Conservation (phyloP, 2,888 invertebrate species). For the Perizoma flavofasciatum region DNA sequence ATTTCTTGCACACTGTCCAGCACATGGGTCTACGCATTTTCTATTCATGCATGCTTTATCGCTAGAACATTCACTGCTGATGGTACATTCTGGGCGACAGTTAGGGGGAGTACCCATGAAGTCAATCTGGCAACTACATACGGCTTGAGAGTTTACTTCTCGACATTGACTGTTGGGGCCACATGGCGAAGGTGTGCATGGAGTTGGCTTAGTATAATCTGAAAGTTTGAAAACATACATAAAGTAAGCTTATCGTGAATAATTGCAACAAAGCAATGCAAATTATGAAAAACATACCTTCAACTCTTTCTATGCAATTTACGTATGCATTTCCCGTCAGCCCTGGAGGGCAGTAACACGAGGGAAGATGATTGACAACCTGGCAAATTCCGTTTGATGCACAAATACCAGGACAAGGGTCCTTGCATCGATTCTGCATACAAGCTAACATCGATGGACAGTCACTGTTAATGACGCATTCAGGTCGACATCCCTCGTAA, state of each 20-base stretch:
- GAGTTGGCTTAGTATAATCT: conserved; percentile 74
- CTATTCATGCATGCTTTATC: conserved; percentile 90
- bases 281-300: conserved; percentile 55
- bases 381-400: conserved; percentile 89
- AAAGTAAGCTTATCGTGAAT: conserved; percentile 1
- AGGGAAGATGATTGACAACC: conserved; percentile 90
- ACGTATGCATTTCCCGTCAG: conserved; percentile 88
- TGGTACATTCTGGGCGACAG: conserved; percentile 92
- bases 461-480: conserved; percentile 92
- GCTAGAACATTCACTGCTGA: conserved; percentile 90
- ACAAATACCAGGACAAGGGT: conserved; percentile 91
- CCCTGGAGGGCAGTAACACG: conserved; percentile 87
- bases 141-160: conserved; percentile 86
- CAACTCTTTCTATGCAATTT: conserved; percentile 79
- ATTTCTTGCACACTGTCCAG: conserved; percentile 90
- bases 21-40: conserved; percentile 91
- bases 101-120: conserved; percentile 91
- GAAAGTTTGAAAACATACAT: conserved; percentile 43
- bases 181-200: conserved; percentile 89
- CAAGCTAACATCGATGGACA: conserved; percentile 89
- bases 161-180: conserved; percentile 91
- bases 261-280: background rate
- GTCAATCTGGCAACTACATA: conserved; percentile 88
- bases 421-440: conserved; percentile 89
- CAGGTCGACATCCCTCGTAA: conserved; percentile 89